These are phyloP conservation scores for Eudasyphora cyanicolor DNA, from an alignment of 2,888 invertebrate genomes.

Conservation along the genomic window DNA sequence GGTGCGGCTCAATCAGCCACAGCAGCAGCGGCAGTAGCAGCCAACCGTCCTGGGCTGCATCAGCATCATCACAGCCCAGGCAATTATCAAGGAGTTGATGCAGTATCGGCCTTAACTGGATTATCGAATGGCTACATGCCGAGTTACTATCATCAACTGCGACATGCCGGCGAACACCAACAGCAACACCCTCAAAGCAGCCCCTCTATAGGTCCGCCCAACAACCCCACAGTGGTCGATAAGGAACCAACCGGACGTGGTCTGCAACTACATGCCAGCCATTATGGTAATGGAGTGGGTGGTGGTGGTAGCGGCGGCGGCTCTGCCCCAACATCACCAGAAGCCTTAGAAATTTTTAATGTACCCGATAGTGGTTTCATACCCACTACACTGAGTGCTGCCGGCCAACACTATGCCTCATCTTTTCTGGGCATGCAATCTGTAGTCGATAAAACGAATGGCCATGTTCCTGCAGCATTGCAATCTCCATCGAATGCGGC, in stretches of 20 bases:
- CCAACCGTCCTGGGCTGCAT: neutral
- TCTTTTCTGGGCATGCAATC: constrained; percentile 41
- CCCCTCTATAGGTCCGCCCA: neutral
- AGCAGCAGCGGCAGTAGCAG: neutral
- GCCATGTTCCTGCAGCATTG: constrained; percentile 8
- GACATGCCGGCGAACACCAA: constrained; percentile 35
- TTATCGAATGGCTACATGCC: constrained; percentile 57
- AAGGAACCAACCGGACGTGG: neutral
- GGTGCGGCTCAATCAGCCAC: neutral
- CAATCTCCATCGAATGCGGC: constrained; percentile 22
- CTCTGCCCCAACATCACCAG: neutral
- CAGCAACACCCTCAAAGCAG: neutral
- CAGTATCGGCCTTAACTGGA: constrained; percentile 52
- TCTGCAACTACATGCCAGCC: constrained; percentile 23
- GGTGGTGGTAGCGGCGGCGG: neutral
- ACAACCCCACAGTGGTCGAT: constrained; percentile 11
- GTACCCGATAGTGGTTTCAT: constrained; percentile 63
- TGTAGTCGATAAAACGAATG: constrained; percentile 42
- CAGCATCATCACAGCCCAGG: neutral
- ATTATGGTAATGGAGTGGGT: constrained; percentile 14
- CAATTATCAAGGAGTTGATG: constrained; percentile 54
- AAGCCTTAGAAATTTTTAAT: constrained; percentile 37
- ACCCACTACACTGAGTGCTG: constrained; percentile 68
- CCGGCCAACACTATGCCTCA: constrained; percentile 69
- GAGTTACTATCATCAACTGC: constrained; percentile 46